Conservation (phyloP, 1,140 invertebrate species). For the Drosophila kikkawai region DNA sequence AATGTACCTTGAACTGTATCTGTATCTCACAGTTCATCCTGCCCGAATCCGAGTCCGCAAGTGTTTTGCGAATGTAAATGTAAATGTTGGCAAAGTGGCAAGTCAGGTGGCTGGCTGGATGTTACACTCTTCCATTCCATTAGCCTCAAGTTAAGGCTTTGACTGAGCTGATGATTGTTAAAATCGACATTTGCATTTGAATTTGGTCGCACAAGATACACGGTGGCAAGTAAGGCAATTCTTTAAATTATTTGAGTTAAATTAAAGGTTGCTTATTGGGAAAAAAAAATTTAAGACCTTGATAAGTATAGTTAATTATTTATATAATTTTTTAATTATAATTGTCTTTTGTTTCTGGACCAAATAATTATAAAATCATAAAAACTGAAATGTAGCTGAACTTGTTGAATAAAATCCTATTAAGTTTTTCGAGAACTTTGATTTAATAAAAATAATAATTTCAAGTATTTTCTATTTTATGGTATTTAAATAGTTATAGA, state of each 20-base stretch:
- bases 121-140: conserved; percentile 66
- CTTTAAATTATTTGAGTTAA: neutral
- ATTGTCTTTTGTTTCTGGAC: too few relatives aligned
- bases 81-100: conserved; percentile 68
- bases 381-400: too few relatives aligned
- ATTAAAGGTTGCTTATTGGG: neutral
- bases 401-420: too few relatives aligned
- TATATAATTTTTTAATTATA: too few relatives aligned
- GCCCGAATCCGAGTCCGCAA: conserved; percentile 25
- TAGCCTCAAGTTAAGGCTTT: conserved; percentile 56
- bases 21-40: conserved; percentile 49
- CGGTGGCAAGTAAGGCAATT: neutral
- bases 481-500: too few relatives aligned
- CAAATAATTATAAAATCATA: too few relatives aligned
- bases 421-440: too few relatives aligned
- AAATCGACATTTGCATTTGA: conserved; percentile 42
- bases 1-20: conserved; percentile 57
- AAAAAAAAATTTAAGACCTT: too few relatives aligned
- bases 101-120: conserved; percentile 44
- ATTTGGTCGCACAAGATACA: neutral
- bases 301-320: too few relatives aligned
- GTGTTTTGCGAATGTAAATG: conserved; percentile 66
- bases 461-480: too few relatives aligned
- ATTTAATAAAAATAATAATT: too few relatives aligned
- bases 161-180: conserved; percentile 36